phyloP scores from a whole-genome alignment of 2,797 vertebrate species.

The Simalia tracyae region DNA sequence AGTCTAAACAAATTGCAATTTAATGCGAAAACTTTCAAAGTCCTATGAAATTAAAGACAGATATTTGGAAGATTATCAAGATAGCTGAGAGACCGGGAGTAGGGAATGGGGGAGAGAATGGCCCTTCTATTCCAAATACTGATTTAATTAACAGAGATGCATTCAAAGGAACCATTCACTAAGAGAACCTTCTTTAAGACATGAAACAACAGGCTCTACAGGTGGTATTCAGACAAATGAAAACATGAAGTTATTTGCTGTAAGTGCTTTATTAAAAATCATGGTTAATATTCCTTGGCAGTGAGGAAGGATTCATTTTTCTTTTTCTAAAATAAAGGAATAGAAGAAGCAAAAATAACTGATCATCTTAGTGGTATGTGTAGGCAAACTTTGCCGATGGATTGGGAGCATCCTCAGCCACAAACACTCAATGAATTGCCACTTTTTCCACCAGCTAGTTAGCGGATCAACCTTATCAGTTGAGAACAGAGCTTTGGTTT shows the following conservation, averaged over 20 bases:
- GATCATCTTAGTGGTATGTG: neutral
- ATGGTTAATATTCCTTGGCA: neutral
- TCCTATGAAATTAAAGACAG: neutral
- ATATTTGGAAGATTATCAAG: slow-evolving; percentile 29
- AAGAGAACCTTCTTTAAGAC: slow-evolving; percentile 10
- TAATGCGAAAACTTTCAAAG: neutral
- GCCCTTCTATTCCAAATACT: slow-evolving; percentile 27
- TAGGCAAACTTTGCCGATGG: neutral
- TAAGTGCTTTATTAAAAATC: slow-evolving; percentile 34
- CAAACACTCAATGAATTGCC: neutral
- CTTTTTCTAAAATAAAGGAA: slow-evolving; percentile 30
- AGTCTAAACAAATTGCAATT: neutral
- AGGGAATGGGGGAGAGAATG: slow-evolving; percentile 5
- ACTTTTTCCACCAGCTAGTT: neutral
- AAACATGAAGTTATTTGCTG: neutral
- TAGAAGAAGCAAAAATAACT: slow-evolving; percentile 38
- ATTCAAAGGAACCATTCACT: slow-evolving; percentile 15
- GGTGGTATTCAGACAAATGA: slow-evolving; percentile 1
- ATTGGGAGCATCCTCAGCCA: neutral
- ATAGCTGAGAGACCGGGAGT: neutral
- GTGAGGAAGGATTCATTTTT: slow-evolving; percentile 13
- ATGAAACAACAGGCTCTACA: slow-evolving; percentile 11
- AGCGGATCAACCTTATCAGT: neutral
- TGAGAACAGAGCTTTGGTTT: neutral
- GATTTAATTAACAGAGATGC: slow-evolving; percentile 14